A percentile compares a stretch with the other conserved stretches of the same genome.
Conservation (phyloP, 2,888 invertebrate genomes). For the Sesia bembeciformis region DNA sequence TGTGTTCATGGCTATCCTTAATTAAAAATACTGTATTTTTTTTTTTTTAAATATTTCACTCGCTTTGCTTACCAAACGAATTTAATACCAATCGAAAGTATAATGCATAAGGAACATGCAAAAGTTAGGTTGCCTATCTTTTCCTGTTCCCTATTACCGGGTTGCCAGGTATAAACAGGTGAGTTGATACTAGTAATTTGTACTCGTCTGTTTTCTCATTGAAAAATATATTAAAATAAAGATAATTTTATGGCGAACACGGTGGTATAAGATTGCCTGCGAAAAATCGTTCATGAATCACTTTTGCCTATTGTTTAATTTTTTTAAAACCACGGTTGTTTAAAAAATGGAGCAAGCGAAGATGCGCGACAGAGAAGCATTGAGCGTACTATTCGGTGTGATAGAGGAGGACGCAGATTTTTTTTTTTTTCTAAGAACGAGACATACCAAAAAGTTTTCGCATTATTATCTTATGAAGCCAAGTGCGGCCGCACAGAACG, state of each 20-base stretch:
- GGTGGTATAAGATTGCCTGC: not conserved
- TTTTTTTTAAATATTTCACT: not conserved
- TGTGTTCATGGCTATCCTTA: not conserved
- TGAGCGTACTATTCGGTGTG: not conserved
- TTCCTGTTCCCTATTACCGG: not conserved
- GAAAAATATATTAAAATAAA: not conserved
- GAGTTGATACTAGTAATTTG: not conserved
- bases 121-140: not conserved
- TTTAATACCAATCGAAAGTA: not conserved
- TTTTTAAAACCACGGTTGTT: too few species aligned
- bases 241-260: not conserved
- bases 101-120: not conserved
- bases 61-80: not conserved
- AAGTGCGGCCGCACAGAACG: too few species aligned
- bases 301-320: too few species aligned
- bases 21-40: not conserved
- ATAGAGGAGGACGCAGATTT: not conserved
- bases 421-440: too few species aligned
- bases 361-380: not conserved
- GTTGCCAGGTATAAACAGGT: not conserved
- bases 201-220: not conserved
- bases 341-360: not conserved
- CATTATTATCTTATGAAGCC: too few species aligned
- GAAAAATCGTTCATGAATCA: not conserved
- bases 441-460: too few species aligned